Evolutionary conservation across 2,888 invertebrate genomes (phyloP), one percentile per base, ranked within the genome.

Genomic region (Acronicta leporina): DNA sequence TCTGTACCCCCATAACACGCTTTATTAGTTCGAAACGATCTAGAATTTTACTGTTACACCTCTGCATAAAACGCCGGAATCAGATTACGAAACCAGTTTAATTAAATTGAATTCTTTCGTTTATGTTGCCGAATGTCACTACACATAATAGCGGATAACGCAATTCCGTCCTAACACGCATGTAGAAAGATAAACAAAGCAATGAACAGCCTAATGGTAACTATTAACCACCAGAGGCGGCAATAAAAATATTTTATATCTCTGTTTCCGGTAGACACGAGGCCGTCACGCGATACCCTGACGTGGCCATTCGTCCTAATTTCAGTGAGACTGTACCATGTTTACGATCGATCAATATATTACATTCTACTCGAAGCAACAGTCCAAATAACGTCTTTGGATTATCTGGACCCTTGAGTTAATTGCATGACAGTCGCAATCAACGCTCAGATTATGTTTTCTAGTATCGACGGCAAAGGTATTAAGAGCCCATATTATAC

Each of bases 171-270:
- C 63, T 64, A 65, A 72, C 68, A 69, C 79, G 73, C 79, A 71
- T 70, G 64, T 68, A 56, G 61, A 73, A 74, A 81, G 81, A 87
- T 86, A 87, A 88, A 91, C 85, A 87, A 85, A 87, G 82, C 84
- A 84, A 83, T 86, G 85, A 84, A 84, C 80, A 77, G 70, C 80
- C 72, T 87, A 87, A 87, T 87, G 86, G 82, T 80, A 72, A 80
- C 85, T 87, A 87, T 88, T 86, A 87, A 84, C 84, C 81, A 87
- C 82, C 87, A 81, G 82, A 87, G 72, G 73, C 63, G 72, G 84
- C 81, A 86, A 88, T 92, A 89, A 90, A 90, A 91, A 88, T 89
- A 91, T 89, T 89, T 89, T 88, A 89, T 85, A 86, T 82, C 83
- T 83, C 81, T 77, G 76, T 75, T 79, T 76, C 82, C 79, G 75